Evolutionary conservation across 2,888 invertebrate species (phyloP).

Genomic region (Amiota minor): DNA sequence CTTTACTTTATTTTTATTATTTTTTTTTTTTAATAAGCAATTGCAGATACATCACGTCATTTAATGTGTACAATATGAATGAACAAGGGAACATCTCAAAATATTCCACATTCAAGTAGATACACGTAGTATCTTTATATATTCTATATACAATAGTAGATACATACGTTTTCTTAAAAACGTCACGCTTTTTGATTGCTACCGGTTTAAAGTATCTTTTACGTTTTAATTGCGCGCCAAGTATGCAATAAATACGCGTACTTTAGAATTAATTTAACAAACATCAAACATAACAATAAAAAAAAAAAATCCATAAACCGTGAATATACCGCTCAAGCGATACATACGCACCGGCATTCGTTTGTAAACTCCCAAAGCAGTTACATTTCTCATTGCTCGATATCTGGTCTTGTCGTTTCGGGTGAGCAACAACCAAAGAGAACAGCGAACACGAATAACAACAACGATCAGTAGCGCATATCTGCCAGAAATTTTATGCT

Average conservation of each 20-base stretch:
- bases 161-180: slow-evolving; percentile 2
- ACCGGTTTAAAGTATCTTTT: slow-evolving; percentile 16
- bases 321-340: neutral
- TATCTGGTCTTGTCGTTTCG: slow-evolving; percentile 2
- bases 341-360: slow-evolving; percentile 15
- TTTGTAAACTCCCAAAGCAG: slow-evolving; percentile 14
- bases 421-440: slow-evolving; percentile 1
- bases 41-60: neutral
- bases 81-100: neutral
- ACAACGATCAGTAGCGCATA: too few species aligned
- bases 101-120: too few species aligned
- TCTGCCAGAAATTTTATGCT: too few species aligned
- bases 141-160: neutral
- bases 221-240: slow-evolving; percentile 6
- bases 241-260: slow-evolving; percentile 2
- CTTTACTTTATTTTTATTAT: neutral
- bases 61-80: slow-evolving; percentile 1
- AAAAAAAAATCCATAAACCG: slow-evolving; percentile 1
- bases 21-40: neutral
- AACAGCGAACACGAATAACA: too few species aligned
- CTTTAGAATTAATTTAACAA: slow-evolving; percentile 1
- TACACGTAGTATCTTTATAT: too few species aligned
- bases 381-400: neutral
- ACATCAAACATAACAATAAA: neutral
- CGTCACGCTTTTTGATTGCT: slow-evolving; percentile 18